phyloP scores from a whole-genome alignment of 2,888 invertebrate genomes.

The Lithophane socia region DNA sequence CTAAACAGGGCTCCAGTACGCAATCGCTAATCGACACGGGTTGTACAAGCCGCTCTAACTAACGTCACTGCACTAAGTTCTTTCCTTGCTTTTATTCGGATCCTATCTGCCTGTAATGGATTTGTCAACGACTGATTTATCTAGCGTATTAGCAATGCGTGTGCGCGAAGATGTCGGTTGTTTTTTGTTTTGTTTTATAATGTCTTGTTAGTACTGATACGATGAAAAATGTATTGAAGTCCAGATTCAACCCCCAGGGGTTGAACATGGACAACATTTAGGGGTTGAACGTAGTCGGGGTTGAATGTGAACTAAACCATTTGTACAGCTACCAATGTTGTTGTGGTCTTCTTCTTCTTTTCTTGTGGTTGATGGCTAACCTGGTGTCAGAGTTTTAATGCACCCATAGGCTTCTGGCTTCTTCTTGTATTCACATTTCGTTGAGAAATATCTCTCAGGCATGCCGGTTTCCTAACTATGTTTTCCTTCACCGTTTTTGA shows the following conservation, averaged over 20 bases:
- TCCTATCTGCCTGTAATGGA: conserved; percentile 61
- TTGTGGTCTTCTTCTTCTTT: neutral
- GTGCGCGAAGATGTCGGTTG: conserved; percentile 15
- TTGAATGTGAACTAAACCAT: no score
- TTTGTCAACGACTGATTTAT: conserved; percentile 66
- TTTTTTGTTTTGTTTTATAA: conserved; percentile 26
- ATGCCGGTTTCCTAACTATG: no score
- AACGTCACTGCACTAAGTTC: conserved; percentile 32
- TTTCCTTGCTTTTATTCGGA: conserved; percentile 56
- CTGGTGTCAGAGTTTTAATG: no score
- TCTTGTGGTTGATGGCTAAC: no score
- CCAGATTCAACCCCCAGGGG: no score
- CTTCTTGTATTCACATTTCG: no score
- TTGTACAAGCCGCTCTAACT: conserved; percentile 52
- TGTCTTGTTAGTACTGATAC: conserved; percentile 20
- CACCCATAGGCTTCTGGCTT: no score
- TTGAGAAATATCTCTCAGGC: no score
- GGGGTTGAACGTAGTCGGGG: no score
- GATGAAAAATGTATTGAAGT: no score
- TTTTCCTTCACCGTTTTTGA: no score
- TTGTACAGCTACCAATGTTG: neutral
- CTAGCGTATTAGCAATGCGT: conserved; percentile 37
- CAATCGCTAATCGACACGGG: conserved; percentile 63
- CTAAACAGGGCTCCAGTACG: conserved; percentile 48
- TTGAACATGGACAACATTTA: no score